Conservation (phyloP, 2,888 invertebrate genomes). For the Sinodicranocentrus sp. region DNA sequence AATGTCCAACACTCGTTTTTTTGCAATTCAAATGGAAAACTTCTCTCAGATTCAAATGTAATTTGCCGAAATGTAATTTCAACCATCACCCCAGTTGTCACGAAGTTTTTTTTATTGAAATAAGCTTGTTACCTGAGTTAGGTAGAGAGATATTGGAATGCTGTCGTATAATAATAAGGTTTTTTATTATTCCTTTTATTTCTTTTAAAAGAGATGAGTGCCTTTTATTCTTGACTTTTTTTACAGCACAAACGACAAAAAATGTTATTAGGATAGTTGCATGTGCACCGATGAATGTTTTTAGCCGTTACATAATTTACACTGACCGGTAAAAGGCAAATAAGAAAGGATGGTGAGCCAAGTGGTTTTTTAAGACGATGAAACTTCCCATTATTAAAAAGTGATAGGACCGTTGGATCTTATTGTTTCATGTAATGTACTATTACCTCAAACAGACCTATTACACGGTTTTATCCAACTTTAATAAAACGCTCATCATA, state of each 20-base stretch:
- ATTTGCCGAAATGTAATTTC: constrained; percentile 44
- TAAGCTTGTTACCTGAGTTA: neutral
- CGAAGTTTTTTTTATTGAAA: constrained; percentile 28
- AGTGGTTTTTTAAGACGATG: neutral
- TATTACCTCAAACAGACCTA: no score
- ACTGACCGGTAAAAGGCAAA: constrained; percentile 25
- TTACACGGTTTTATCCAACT: neutral
- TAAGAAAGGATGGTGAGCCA: neutral
- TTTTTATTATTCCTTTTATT: neutral
- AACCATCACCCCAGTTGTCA: constrained; percentile 36
- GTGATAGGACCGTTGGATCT: constrained; percentile 29
- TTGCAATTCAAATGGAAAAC: neutral
- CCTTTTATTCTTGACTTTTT: neutral
- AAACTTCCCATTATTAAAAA: constrained; percentile 21
- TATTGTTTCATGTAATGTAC: constrained; percentile 33
- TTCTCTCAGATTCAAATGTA: constrained; percentile 1
- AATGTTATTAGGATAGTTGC: neutral
- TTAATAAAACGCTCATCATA: neutral
- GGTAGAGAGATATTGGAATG: no score
- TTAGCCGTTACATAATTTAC: constrained; percentile 41
- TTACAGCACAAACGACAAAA: neutral
- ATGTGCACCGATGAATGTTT: neutral
- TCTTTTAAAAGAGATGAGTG: neutral
- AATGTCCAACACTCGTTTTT: constrained; percentile 4
- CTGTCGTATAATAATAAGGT: no score